Conservation (phyloP, 2,888 invertebrate genomes). For the Linnaemya tessellans region DNA sequence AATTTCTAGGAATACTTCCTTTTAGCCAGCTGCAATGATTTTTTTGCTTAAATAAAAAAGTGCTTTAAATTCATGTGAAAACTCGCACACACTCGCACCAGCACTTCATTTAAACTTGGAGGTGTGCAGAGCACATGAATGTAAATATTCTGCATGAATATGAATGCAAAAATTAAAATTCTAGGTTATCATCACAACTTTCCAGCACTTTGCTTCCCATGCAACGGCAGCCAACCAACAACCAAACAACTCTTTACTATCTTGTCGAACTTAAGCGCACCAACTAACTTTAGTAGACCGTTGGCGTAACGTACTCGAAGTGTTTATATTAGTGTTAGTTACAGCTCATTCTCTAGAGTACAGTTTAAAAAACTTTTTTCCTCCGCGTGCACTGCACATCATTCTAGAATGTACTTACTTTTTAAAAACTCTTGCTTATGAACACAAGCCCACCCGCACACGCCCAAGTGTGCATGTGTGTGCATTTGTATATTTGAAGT, state of each 20-base stretch:
- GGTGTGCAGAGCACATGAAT: not conserved
- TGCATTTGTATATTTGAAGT: not conserved
- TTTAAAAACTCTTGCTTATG: conserved; percentile 4
- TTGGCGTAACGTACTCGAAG: conserved; percentile 12
- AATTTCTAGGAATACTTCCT: conserved; percentile 62
- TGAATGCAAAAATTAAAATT: conserved; percentile 59
- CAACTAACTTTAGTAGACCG: conserved; percentile 48
- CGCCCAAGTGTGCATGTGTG: not conserved
- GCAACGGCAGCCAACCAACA: conserved; percentile 6
- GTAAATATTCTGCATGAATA: conserved; percentile 29
- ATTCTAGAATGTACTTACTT: conserved; percentile 37
- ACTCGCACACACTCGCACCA: not conserved
- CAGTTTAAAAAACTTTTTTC: conserved; percentile 33
- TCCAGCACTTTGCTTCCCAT: conserved; percentile 36
- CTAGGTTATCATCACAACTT: conserved; percentile 70
- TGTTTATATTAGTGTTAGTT: conserved; percentile 11
- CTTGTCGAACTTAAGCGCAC: conserved; percentile 40
- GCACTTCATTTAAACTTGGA: not conserved
- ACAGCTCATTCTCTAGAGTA: conserved; percentile 40
- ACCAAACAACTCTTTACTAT: conserved; percentile 27
- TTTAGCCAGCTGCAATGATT: conserved; percentile 36
- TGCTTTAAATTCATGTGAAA: conserved; percentile 16
- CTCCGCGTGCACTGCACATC: not conserved
- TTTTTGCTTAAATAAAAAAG: conserved; percentile 31
- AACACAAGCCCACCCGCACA: not conserved